Conservation (phyloP, 2,888 invertebrate species). For the Elmis aenea region DNA sequence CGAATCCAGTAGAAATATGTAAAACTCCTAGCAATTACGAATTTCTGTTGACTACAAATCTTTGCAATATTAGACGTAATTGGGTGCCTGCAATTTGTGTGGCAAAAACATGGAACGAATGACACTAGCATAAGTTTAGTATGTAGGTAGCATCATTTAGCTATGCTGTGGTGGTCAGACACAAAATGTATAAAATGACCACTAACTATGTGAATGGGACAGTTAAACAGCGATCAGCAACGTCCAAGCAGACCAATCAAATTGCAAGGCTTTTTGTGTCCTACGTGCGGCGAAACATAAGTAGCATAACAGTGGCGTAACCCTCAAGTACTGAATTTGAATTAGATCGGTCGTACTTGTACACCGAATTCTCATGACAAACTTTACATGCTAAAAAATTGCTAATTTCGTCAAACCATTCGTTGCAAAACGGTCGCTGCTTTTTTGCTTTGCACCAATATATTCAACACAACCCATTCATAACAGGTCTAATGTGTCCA, state of each 20-base stretch:
- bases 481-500: too few species aligned
- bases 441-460: too few species aligned
- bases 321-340: conserved; percentile 22
- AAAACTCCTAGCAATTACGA: too few species aligned
- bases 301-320: conserved; percentile 21
- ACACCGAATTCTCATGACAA: conserved; percentile 19
- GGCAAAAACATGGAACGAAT: conserved; percentile 7
- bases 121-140: conserved; percentile 14
- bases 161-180: conserved; percentile 27
- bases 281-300: conserved; percentile 33
- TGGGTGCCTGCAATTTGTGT: too few species aligned
- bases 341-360: conserved; percentile 20
- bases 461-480: too few species aligned
- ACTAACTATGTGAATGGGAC: conserved; percentile 34
- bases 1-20: too few species aligned
- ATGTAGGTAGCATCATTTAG: conserved; percentile 26
- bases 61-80: too few species aligned
- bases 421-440: too few species aligned
- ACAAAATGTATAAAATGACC: conserved; percentile 30
- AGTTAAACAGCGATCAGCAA: conserved; percentile 36
- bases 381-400: conserved; percentile 17
- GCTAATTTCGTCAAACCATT: too few species aligned
- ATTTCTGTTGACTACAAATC: too few species aligned
- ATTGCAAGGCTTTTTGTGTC: conserved; percentile 34
- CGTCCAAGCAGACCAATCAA: conserved; percentile 36